These are phyloP conservation scores for Trachelus troglodyta DNA, from an alignment of 2,888 invertebrate species.

Conservation along the genomic window DNA sequence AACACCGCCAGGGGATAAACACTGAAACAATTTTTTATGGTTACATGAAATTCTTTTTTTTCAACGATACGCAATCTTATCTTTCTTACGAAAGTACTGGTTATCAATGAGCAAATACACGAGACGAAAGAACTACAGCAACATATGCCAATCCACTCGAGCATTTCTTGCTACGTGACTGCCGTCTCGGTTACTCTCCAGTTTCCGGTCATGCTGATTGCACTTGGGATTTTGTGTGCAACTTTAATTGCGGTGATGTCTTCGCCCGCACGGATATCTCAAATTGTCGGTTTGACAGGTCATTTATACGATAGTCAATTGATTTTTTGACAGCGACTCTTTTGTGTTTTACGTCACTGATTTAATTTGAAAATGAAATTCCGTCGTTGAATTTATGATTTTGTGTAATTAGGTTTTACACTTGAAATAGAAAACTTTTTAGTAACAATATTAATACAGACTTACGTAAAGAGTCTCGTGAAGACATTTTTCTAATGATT, in stretches of 20 bases:
- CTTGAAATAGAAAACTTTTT: neutral
- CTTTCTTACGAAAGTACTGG: slow-evolving; percentile 39
- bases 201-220: slow-evolving; percentile 8
- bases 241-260: neutral
- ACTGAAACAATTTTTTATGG: neutral
- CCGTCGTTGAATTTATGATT: neutral
- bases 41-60: neutral
- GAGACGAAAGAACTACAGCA: slow-evolving; percentile 41
- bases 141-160: slow-evolving; percentile 37
- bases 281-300: neutral
- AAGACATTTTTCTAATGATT: neutral
- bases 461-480: neutral
- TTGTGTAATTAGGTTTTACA: neutral
- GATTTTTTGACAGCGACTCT: neutral
- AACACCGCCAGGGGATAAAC: slow-evolving; percentile 8
- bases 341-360: neutral
- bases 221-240: slow-evolving; percentile 5
- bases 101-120: slow-evolving; percentile 39
- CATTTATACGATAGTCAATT: neutral
- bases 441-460: neutral
- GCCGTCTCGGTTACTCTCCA: neutral
- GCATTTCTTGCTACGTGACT: slow-evolving; percentile 27
- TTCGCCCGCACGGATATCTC: neutral
- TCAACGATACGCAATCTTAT: neutral
- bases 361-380: neutral